Percentiles rank a stretch among this genome's conserved stretches.
These are phyloP conservation scores for Pseudomyrmex dendroicus DNA, from an alignment of 1,140 invertebrate genomes.

Conservation along the genomic window DNA sequence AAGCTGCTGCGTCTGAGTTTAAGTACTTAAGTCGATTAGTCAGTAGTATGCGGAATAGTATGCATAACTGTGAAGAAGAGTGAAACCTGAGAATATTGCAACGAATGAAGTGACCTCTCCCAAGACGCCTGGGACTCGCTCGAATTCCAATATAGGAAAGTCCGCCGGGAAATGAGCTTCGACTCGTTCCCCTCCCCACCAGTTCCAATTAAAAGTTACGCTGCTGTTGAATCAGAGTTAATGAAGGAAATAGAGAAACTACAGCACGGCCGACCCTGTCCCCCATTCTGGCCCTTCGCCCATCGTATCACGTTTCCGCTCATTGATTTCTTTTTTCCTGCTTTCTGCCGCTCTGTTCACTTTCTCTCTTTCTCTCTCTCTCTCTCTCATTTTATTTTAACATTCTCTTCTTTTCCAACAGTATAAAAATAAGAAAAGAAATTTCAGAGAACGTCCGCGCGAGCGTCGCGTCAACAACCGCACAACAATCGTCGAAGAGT, in stretches of 20 bases:
- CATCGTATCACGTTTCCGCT: conserved; percentile 73
- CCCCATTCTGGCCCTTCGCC: conserved; percentile 63
- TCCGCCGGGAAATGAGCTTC: conserved; percentile 83
- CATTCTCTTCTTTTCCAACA: conserved; percentile 4
- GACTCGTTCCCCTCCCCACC: conserved; percentile 79
- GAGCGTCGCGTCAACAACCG: conserved; percentile 35
- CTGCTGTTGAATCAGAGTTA: conserved; percentile 82
- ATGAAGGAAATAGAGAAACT: conserved; percentile 84
- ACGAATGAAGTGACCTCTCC: conserved; percentile 79
- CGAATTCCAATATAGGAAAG: conserved; percentile 78
- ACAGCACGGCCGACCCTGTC: conserved; percentile 73
- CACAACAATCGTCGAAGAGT: conserved; percentile 58
- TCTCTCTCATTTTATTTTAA: conserved; percentile 23
- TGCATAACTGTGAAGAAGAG: conserved; percentile 29
- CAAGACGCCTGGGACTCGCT: conserved; percentile 76
- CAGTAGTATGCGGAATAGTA: conserved; percentile 25
- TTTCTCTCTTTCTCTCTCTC: conserved; percentile 24
- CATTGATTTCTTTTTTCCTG: conserved; percentile 74
- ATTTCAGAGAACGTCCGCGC: conserved; percentile 32
- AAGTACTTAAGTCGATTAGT: conserved; percentile 51
- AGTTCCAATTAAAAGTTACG: conserved; percentile 85
- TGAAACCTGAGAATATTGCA: conserved; percentile 66
- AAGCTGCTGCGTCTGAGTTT: conserved; percentile 23
- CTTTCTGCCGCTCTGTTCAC: conserved; percentile 21
- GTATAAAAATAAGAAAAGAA: conserved; percentile 23